Evolutionary conservation across 2,113 vertebrate genomes (phyloP), one percentile per base, ranked within the genome.

Genomic region (Gnathonemus longibarbis): DNA sequence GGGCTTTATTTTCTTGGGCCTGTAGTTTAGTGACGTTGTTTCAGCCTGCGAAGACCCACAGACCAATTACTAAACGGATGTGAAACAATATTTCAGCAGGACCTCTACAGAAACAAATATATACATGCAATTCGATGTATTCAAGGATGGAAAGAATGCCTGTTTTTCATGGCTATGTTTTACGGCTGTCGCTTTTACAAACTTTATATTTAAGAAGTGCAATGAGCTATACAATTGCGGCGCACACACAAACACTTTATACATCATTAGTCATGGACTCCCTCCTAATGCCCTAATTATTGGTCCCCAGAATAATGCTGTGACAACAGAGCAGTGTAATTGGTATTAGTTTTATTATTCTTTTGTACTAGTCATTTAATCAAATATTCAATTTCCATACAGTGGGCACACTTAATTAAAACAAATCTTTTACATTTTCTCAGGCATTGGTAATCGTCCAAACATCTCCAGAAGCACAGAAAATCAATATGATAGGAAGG

Each of bases 351-450:
- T 89, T 90, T 90, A 94, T 95, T 95, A 95, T 94, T 93, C 93
- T 83, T 62, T 80, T 94, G 93, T 94, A 42, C 92, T 93, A 95
- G 91, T 94, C 93, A 93, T 95, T 95, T 94, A 96, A 93, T 94
- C 94, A 93, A 94, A 92, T 93, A 95, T 95, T 94, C 94, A 95
- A 95, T 96, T 95, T 95, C 95, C 94, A 95, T 94, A 93, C 93
- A 93, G 94, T 95, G 94, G 95, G 94, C 95, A 95, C 94, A 96
- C 89, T 89, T 96, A 96, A 96, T 96, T 96, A 95, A 95, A 96
- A 96, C 95, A 95, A 96, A 96, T 96, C 94, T 94, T 95, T 94
- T 95, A 94, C 95, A 96, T 95, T 95, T 95, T 94, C 95, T 94
- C 91, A 93, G 93, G 92, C 93, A 94, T 95, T 94, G 94, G 92